Evolutionary conservation across 2,113 vertebrate species (phyloP), one percentile per base, ranked within the genome.

Genomic region (Osmerus mordax): DNA sequence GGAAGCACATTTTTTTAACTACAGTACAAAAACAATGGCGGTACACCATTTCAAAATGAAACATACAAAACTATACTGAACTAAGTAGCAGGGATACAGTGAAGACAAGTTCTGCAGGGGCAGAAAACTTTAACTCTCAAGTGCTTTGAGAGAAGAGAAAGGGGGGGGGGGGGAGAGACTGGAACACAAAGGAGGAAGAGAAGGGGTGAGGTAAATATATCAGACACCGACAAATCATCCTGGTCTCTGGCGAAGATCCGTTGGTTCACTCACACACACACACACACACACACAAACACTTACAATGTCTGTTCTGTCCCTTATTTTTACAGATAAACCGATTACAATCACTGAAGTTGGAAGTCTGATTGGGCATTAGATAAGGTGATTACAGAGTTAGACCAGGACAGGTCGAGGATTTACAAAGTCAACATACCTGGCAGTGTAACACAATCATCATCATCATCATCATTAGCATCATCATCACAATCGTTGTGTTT

Each of bases 71-170:
- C 82, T 77, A 86, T 78, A 85, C 51, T 65, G 80, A 70, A 64
- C 72, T 70, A 71, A 79, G 75, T 74, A 74, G 81, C 15, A 54
- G 61, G 82, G 87, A 81, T 86, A 82, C 72, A 80, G 75, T 78
- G 81, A 71, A 82, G 82, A 82, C 67, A 64, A 73, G 78, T 77
- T 77, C 72, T 82, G 81, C 68, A 70, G 75, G 66, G 73, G 73
- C 77, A 78, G 82, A 79, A 84, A 82, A 84, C 32, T 23, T 66
- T 51, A 55, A 73, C 83, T 86, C 84, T 86, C 87, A 81, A 87
- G 86, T 87, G 81, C 86, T 83, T 78, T 82, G 81, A 86, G 80
- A 84, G 80, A 71, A 74, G 21, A 70, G 53, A 23, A 2, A 23
- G 1, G 4, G 47, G 18, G 55, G 41, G 25, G 60, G n/a, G 19